Evolutionary conservation across 1,140 invertebrate genomes (phyloP), one percentile per base, ranked within the genome.

Genomic region (Zaprionus ghesquierei): DNA sequence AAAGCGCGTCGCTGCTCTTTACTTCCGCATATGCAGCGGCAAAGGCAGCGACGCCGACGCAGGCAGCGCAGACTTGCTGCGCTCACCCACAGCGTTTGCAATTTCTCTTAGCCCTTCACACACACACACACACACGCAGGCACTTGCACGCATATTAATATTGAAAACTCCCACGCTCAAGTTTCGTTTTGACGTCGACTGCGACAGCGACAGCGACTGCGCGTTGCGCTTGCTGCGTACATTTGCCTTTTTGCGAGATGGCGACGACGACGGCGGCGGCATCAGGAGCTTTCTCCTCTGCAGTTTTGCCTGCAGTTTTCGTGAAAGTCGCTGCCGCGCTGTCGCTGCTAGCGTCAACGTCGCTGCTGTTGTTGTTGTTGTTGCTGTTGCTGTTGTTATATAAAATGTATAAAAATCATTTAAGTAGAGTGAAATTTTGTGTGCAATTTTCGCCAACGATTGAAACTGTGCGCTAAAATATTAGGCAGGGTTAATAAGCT

Each of bases 81-180:
- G n/a, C n/a, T n/a, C n/a, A 79, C 81, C 62, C 70, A 78, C 49
- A 46, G 46, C 20, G 41, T 55, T 62, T 75, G 65, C 64, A 75
- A 77, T 77, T 75, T 65, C 66, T 15, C 62, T 38, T 13, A n/a
- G 31, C 38, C n/a, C 60, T 23, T 59, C 72, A 49, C 18, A n/a
- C 38, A 35, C 18, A 31, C 35, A 22, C 29, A 23, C 18, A 51
- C 23, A 41, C 44, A 44, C n/a, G 20, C 13, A 46, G n/a, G 4
- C 82, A 87, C 72, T 77, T 87, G 79, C 65, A 79, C 72, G 84
- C 84, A 87, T 87, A 87, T 87, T 87, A 79, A 87, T 84, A 89
- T 89, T 75, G 63, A 75, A 89, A 89, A 89, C 84, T 89, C 84
- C 84, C 84, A 89, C 84, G 84, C 84, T 89, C 74, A 89, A 78